A percentile compares a stretch with the other conserved stretches of the same genome.
Evolutionary conservation across 2,888 invertebrate genomes (phyloP).

Genomic region (Zhuqinia jingwanae): DNA sequence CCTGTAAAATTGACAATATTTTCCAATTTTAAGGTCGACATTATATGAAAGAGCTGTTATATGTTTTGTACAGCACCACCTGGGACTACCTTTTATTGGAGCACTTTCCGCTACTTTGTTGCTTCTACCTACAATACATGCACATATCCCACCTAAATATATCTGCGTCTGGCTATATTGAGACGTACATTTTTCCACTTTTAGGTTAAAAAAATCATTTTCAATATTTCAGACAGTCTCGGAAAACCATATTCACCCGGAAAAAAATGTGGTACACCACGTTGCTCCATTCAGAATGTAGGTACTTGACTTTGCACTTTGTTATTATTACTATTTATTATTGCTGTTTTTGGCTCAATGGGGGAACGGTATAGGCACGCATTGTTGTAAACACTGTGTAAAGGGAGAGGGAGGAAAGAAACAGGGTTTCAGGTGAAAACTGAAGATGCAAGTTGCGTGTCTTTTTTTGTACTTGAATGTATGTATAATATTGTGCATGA

Average conservation of each 20-base stretch:
- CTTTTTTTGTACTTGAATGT: neutral
- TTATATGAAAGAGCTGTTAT: neutral
- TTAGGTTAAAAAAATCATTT: too few species aligned
- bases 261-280: too few species aligned
- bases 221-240: neutral
- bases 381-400: neutral
- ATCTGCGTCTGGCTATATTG: too few species aligned
- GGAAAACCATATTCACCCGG: too few species aligned
- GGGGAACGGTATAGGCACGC: neutral
- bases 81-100: neutral
- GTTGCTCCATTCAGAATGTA: neutral
- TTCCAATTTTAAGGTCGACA: neutral
- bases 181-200: too few species aligned
- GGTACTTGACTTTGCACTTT: conserved; percentile 20
- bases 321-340: conserved; percentile 33
- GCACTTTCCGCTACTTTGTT: neutral
- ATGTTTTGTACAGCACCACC: neutral
- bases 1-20: neutral
- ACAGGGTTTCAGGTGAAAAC: too few species aligned
- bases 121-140: neutral
- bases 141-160: neutral
- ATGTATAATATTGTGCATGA: neutral
- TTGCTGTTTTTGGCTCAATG: neutral
- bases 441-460: neutral
- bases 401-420: neutral